Percentiles rank a stretch among this genome's conserved stretches.
Conservation (phyloP, 2,797 vertebrate species). For the Muscicapa striata region DNA sequence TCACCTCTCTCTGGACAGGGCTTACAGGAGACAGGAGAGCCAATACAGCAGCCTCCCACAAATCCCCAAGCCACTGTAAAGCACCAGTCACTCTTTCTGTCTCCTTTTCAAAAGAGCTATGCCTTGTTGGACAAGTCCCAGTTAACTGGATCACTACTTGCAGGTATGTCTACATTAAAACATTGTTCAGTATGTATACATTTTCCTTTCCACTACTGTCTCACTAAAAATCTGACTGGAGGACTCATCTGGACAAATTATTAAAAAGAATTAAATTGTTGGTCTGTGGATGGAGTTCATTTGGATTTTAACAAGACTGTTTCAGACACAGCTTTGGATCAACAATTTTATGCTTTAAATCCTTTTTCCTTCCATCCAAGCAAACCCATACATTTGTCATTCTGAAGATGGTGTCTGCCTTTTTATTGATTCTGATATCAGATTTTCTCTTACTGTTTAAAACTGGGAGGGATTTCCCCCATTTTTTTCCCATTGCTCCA, state of each 20-base stretch:
- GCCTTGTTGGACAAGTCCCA: neutral
- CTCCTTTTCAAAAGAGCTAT: neutral
- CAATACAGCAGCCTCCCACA: neutral
- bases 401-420: neutral
- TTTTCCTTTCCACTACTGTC: neutral
- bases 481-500: neutral
- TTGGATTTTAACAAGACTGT: neutral
- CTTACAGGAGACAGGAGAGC: neutral
- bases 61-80: neutral
- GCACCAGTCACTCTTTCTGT: neutral
- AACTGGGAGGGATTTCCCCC: neutral
- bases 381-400: neutral
- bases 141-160: neutral
- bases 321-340: neutral
- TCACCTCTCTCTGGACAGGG: neutral
- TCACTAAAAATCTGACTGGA: neutral
- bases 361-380: neutral
- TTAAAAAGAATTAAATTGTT: neutral
- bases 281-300: neutral
- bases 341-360: neutral
- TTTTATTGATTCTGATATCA: neutral
- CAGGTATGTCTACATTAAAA: neutral
- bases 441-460: neutral
- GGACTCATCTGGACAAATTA: neutral
- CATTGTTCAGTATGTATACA: neutral